A percentile compares a stretch with the other conserved stretches of the same genome.
These are phyloP conservation scores for Scelioninae gen. 1 DNA, from an alignment of 2,888 invertebrate species.

Conservation along the genomic window DNA sequence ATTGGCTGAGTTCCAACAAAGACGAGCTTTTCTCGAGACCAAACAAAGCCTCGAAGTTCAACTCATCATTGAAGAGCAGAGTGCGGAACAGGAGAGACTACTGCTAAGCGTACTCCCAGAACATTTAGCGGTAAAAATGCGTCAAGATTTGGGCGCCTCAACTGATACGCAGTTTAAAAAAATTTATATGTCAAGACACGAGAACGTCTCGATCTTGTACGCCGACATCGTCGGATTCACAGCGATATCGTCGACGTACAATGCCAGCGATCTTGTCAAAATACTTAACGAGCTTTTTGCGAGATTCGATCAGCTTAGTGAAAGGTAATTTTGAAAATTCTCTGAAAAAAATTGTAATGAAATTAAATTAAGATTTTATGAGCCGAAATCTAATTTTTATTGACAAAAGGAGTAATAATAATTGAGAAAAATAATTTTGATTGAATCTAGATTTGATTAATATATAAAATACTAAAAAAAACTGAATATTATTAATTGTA, in stretches of 20 bases:
- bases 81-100: conserved; percentile 96
- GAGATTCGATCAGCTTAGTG: conserved; percentile 94
- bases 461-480: no score
- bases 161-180: conserved; percentile 98
- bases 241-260: conserved; percentile 96
- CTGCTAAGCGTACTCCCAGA: conserved; percentile 96
- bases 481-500: no score
- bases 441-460: no score
- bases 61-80: conserved; percentile 96
- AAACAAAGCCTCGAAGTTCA: conserved; percentile 96
- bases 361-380: no score
- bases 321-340: conserved; percentile 76
- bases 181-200: conserved; percentile 98
- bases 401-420: neutral
- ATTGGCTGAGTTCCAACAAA: conserved; percentile 92
- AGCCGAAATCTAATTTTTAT: no score
- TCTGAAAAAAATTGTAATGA: no score
- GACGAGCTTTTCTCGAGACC: conserved; percentile 94
- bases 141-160: conserved; percentile 94
- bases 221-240: conserved; percentile 99
- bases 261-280: conserved; percentile 97
- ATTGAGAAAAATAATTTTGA: no score
- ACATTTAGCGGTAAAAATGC: conserved; percentile 98
- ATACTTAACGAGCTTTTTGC: conserved; percentile 98
- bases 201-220: conserved; percentile 98